Evolutionary conservation across 2,797 vertebrate genomes (phyloP).

Genomic region (Xiphorhynchus erythropygius): DNA sequence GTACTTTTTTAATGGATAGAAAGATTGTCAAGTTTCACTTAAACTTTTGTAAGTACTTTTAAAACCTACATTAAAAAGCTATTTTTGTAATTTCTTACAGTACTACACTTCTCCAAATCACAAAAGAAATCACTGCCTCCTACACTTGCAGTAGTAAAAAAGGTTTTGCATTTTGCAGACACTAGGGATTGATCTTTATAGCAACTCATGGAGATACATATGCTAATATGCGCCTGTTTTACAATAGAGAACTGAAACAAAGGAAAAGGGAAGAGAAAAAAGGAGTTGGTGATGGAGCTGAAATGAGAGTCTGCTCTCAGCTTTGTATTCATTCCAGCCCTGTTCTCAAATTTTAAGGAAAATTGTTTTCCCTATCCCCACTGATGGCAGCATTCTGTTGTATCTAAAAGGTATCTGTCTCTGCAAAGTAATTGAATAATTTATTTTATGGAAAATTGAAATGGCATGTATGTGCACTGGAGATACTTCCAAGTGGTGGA

Average conservation of each 20-base stretch:
- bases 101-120: slow-evolving; percentile 46
- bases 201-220: neutral
- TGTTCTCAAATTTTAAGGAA: neutral
- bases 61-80: slow-evolving; percentile 67
- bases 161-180: slow-evolving; percentile 52
- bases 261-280: neutral
- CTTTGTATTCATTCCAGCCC: neutral
- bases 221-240: slow-evolving; percentile 31
- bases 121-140: slow-evolving; percentile 64
- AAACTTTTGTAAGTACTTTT: slow-evolving; percentile 56
- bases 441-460: neutral
- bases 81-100: slow-evolving; percentile 63
- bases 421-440: neutral
- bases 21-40: slow-evolving; percentile 38
- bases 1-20: slow-evolving; percentile 37
- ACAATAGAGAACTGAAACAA: slow-evolving; percentile 32
- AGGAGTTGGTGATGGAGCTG: neutral
- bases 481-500: neutral
- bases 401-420: neutral
- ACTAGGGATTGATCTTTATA: slow-evolving; percentile 52
- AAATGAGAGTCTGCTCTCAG: neutral
- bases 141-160: slow-evolving; percentile 57
- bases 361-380: neutral
- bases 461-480: neutral
- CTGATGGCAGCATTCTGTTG: neutral